A percentile compares a stretch with the other conserved stretches of the same genome.
Evolutionary conservation across 2,888 invertebrate species (phyloP).

Genomic region (Leuctra nigra): DNA sequence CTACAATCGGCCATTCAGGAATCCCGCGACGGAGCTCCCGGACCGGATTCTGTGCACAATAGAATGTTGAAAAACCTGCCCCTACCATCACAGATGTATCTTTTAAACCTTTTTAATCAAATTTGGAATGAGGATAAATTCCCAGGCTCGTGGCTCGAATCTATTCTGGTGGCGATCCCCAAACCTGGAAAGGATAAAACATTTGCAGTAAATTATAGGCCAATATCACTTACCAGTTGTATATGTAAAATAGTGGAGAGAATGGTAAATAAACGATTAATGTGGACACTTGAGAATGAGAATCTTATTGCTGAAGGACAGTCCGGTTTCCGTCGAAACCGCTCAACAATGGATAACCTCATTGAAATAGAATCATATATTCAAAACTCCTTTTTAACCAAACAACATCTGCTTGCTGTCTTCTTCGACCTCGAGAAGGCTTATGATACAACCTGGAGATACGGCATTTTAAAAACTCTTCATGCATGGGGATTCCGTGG

Average conservation of each 20-base stretch:
- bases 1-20: too few species aligned
- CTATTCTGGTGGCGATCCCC: not conserved
- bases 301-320: constrained; percentile 25
- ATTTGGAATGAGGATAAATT: constrained; percentile 4
- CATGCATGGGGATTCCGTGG: constrained; percentile 25
- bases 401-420: constrained; percentile 28
- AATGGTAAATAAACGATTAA: constrained; percentile 30
- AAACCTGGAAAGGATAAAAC: constrained; percentile 9
- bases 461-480: constrained; percentile 24
- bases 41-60: constrained; percentile 6
- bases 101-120: constrained; percentile 9
- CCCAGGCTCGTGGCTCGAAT: constrained; percentile 6
- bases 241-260: constrained; percentile 31
- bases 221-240: constrained; percentile 32
- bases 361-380: constrained; percentile 27
- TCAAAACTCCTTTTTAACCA: constrained; percentile 28
- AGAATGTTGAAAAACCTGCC: constrained; percentile 9
- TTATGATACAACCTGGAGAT: constrained; percentile 28
- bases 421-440: constrained; percentile 28
- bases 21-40: constrained; percentile 4
- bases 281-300: constrained; percentile 29
- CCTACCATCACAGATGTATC: not conserved
- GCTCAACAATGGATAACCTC: constrained; percentile 15
- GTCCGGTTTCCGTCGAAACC: constrained; percentile 10
- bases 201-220: constrained; percentile 26